Conservation (phyloP, 2,888 invertebrate species). For the Temnothorax unifasciatus region DNA sequence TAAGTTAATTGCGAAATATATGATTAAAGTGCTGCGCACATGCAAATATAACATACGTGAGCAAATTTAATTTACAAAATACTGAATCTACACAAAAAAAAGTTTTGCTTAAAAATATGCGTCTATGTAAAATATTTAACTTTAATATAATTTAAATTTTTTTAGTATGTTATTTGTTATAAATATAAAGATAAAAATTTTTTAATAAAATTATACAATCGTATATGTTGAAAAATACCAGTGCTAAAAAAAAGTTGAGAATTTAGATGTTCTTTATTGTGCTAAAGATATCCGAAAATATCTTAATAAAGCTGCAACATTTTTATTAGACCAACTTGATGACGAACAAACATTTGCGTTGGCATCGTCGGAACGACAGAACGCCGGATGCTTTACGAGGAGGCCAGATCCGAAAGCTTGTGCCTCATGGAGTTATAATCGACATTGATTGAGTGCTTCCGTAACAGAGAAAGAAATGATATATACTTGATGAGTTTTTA, state of each 20-base stretch:
- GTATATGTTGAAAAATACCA: neutral
- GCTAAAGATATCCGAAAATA: neutral
- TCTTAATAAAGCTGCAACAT: neutral
- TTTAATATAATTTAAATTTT: neutral
- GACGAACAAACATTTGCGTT: constrained; percentile 40
- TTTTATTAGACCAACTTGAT: constrained; percentile 27
- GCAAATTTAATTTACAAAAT: constrained; percentile 4
- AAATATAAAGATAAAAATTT: neutral
- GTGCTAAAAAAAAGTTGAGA: neutral
- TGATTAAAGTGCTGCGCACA: neutral
- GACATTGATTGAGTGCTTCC: constrained; percentile 46
- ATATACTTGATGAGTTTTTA: constrained; percentile 21
- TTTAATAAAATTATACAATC: neutral
- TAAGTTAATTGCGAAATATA: neutral
- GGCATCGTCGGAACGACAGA: constrained; percentile 40
- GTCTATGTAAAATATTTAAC: neutral
- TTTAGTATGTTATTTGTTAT: neutral
- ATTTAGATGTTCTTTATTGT: neutral
- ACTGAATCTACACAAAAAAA: neutral
- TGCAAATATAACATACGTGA: neutral
- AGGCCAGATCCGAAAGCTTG: constrained; percentile 74
- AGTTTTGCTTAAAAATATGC: neutral
- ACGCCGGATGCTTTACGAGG: constrained; percentile 73
- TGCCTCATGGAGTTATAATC: constrained; percentile 51
- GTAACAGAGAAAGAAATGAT: constrained; percentile 28